Conservation (phyloP, 92 coral and sea anemone genomes). For the Zoanthus gigantus region DNA sequence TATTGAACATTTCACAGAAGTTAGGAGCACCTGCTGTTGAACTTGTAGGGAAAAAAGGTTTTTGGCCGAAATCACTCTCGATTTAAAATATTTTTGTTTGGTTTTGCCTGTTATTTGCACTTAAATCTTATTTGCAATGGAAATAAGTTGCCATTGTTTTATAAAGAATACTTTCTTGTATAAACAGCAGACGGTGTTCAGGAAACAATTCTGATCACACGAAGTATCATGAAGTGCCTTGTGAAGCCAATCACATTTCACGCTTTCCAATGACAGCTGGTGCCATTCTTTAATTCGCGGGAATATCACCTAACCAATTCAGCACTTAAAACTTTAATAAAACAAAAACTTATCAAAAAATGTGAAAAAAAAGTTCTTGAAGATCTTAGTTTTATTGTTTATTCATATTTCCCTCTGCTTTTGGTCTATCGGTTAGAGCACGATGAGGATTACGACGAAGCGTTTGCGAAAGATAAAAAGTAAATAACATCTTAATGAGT, state of each 20-base stretch:
- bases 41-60: slow-evolving; percentile 14
- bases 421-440: background rate
- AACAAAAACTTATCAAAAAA: background rate
- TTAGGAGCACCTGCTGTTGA: slow-evolving; percentile 3
- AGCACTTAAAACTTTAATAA: slow-evolving; percentile 45
- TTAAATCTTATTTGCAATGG: slow-evolving; percentile 27
- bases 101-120: background rate
- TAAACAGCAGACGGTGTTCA: slow-evolving; percentile 52
- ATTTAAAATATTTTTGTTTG: slow-evolving; percentile 9
- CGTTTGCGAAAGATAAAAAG: background rate
- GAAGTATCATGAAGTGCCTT: slow-evolving; percentile 57
- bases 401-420: background rate
- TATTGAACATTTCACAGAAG: background rate
- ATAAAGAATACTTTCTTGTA: slow-evolving; percentile 15
- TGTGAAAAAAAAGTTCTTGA: background rate
- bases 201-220: slow-evolving; percentile 34
- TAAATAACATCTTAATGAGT: slow-evolving; percentile 59
- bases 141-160: slow-evolving; percentile 22
- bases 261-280: slow-evolving; percentile 66
- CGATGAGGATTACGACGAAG: background rate
- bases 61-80: slow-evolving; percentile 3
- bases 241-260: slow-evolving; percentile 74
- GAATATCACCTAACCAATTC: slow-evolving; percentile 81
- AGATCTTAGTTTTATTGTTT: background rate
- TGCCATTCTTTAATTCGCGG: slow-evolving; percentile 82